These are phyloP conservation scores for Leptopilina syphax DNA, from an alignment of 2,888 invertebrate species.

Conservation along the genomic window DNA sequence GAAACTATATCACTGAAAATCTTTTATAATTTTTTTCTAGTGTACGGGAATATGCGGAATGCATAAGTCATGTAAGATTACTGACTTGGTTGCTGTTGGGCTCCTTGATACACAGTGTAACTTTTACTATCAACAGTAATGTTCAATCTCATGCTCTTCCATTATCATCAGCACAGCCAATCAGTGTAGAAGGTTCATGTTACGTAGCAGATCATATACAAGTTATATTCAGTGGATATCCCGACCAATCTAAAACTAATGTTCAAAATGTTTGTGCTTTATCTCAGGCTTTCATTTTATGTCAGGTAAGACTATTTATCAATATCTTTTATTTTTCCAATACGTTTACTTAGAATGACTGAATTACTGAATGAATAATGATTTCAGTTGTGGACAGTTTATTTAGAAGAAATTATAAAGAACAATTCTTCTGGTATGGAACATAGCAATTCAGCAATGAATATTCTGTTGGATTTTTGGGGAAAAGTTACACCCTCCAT, in stretches of 20 bases:
- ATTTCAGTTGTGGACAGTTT: conserved; percentile 95
- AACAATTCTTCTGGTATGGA: conserved; percentile 84
- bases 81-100: conserved; percentile 97
- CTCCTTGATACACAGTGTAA: conserved; percentile 91
- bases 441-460: conserved; percentile 85
- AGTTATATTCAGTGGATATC: conserved; percentile 97
- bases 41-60: conserved; percentile 95
- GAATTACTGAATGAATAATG: neutral
- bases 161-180: conserved; percentile 84
- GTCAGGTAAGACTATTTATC: conserved; percentile 82
- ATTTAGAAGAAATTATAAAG: conserved; percentile 92
- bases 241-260: conserved; percentile 95
- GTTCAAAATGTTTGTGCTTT: conserved; percentile 97
- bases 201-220: conserved; percentile 98
- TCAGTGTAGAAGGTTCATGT: conserved; percentile 96
- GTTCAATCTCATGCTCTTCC: conserved; percentile 69
- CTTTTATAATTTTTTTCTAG: conserved; percentile 76
- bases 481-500: conserved; percentile 97
- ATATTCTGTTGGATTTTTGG: conserved; percentile 98
- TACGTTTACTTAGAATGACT: too few relatives aligned
- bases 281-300: conserved; percentile 97
- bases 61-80: conserved; percentile 94
- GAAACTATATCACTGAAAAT: too few relatives aligned
- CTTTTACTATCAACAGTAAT: conserved; percentile 77
- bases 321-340: too few relatives aligned